Percentiles rank a stretch among this genome's conserved stretches.
These are phyloP conservation scores for Hylaeus anthracinus DNA, from an alignment of 1,140 invertebrate genomes.

Conservation along the genomic window DNA sequence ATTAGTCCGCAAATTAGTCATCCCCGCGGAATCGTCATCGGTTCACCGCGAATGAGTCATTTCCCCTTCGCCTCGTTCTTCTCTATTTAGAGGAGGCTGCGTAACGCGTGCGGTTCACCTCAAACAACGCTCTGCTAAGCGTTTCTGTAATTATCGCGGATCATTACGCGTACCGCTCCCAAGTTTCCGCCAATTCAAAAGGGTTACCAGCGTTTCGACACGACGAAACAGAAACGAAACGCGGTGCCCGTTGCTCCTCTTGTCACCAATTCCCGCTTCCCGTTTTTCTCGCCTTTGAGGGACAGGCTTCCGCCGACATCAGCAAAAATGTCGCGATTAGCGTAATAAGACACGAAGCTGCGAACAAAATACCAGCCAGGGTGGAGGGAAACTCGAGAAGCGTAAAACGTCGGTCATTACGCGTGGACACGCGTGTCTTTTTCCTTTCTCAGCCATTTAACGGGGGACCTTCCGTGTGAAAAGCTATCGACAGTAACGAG, in stretches of 20 bases:
- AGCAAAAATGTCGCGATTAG: not conserved
- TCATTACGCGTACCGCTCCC: constrained; percentile 8
- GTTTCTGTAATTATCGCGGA: constrained; percentile 10
- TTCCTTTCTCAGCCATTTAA: too few species aligned
- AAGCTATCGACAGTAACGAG: too few species aligned
- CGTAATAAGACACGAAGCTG: constrained; percentile 18
- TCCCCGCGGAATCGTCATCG: constrained; percentile 22
- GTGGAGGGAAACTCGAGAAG: constrained; percentile 19
- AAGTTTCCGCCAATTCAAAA: not conserved
- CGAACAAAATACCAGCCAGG: constrained; percentile 3
- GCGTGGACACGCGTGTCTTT: not conserved
- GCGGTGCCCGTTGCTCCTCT: too few species aligned
- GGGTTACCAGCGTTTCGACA: too few species aligned
- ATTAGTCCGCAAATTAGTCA: constrained; percentile 15
- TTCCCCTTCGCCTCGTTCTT: constrained; percentile 37
- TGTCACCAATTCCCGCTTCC: not conserved
- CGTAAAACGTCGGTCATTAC: constrained; percentile 15
- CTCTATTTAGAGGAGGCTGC: constrained; percentile 15
- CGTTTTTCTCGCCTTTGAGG: not conserved
- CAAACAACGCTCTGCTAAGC: not conserved
- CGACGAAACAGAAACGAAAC: too few species aligned
- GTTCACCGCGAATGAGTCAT: constrained; percentile 51
- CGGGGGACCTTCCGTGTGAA: too few species aligned
- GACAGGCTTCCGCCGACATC: not conserved
- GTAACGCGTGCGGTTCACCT: constrained; percentile 1